These are phyloP conservation scores for Microplitis demolitor DNA, from an alignment of 1,140 invertebrate species.

Conservation along the genomic window DNA sequence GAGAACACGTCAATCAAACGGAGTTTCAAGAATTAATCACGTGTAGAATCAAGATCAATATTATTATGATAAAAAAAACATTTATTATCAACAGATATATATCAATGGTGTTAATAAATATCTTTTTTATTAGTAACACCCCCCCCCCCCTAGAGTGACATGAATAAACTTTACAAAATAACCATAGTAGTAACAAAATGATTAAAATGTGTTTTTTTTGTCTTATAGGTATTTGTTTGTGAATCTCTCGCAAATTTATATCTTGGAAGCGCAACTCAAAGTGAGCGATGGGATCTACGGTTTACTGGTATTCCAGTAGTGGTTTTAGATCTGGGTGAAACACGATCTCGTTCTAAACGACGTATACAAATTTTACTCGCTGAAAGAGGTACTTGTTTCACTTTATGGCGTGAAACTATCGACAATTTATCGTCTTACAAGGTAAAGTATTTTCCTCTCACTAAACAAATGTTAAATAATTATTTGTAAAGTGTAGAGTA, in stretches of 20 bases:
- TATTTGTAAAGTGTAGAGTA: too few relatives aligned
- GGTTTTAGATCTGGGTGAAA: constrained; percentile 77
- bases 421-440: constrained; percentile 72
- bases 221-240: constrained; percentile 72
- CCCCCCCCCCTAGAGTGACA: too few relatives aligned
- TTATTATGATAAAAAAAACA: too few relatives aligned
- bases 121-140: too few relatives aligned
- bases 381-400: constrained; percentile 83
- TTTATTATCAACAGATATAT: too few relatives aligned
- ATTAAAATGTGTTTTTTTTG: background rate
- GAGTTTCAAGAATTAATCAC: too few relatives aligned
- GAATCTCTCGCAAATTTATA: constrained; percentile 81
- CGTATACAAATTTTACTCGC: constrained; percentile 78
- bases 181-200: too few relatives aligned
- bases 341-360: constrained; percentile 71
- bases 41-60: too few relatives aligned
- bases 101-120: too few relatives aligned
- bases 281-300: constrained; percentile 73
- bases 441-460: constrained; percentile 36
- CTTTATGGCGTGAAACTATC: constrained; percentile 85
- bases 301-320: constrained; percentile 84
- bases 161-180: too few relatives aligned
- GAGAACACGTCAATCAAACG: too few relatives aligned
- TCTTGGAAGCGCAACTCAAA: constrained; percentile 65
- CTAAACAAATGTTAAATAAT: too few relatives aligned